Conservation (phyloP, 1,140 invertebrate species). For the Lepidurus apus region DNA sequence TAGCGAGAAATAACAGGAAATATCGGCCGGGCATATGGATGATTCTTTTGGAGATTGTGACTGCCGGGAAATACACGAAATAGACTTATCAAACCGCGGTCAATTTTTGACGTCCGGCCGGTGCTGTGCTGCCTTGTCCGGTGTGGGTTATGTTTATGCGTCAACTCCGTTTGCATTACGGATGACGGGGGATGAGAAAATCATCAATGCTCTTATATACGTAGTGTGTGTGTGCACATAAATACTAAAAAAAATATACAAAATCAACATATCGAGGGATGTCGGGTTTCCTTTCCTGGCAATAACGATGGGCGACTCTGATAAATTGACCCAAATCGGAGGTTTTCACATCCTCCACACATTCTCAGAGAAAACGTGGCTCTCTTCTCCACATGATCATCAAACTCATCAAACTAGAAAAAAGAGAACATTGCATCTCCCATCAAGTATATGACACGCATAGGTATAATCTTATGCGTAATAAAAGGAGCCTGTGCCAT, state of each 20-base stretch:
- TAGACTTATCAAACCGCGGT: constrained; percentile 8
- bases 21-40: background rate
- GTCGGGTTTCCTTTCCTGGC: constrained; percentile 20
- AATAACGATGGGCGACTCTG: constrained; percentile 15
- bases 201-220: background rate
- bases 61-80: constrained; percentile 13
- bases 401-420: background rate
- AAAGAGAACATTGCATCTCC: background rate
- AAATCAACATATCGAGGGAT: constrained; percentile 22
- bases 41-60: background rate
- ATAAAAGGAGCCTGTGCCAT: too few relatives aligned
- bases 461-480: too few relatives aligned
- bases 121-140: background rate
- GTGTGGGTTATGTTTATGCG: background rate
- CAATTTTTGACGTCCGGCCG: constrained; percentile 3
- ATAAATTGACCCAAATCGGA: constrained; percentile 22
- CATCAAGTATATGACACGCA: too few relatives aligned
- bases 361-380: background rate
- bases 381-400: background rate
- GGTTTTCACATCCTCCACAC: constrained; percentile 15
- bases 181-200: constrained; percentile 15
- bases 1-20: background rate
- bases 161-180: background rate
- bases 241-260: background rate
- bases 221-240: background rate